Evolutionary conservation across 2,888 invertebrate species (phyloP).

Genomic region (Cryptus armator): DNA sequence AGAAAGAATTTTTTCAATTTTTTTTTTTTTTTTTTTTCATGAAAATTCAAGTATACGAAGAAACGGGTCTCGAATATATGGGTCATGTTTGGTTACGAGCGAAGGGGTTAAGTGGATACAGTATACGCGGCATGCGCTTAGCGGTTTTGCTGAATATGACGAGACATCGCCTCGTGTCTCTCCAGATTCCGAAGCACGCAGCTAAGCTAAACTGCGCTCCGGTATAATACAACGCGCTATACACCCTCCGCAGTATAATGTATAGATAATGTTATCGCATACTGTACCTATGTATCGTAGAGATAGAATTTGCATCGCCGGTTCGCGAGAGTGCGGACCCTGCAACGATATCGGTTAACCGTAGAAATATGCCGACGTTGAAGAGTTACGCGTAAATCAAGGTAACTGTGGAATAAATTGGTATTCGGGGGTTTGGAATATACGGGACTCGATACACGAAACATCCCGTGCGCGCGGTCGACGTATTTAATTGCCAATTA

Average conservation of each 20-base stretch:
- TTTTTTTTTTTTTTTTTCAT: too few species aligned
- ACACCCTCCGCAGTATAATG: too few species aligned
- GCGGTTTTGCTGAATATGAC: constrained; percentile 1
- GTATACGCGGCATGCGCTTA: background rate
- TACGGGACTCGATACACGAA: constrained; percentile 42
- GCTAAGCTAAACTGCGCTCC: too few species aligned
- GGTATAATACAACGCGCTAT: too few species aligned
- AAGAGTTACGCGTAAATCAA: constrained; percentile 38
- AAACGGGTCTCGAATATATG: background rate
- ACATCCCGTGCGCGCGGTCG: constrained; percentile 41
- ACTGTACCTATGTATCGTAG: too few species aligned
- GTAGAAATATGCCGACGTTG: constrained; percentile 29
- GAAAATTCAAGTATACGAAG: background rate
- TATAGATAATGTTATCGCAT: too few species aligned
- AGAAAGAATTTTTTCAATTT: background rate
- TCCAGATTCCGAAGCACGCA: background rate
- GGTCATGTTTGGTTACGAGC: background rate
- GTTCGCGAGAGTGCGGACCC: too few species aligned
- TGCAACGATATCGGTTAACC: constrained; percentile 27
- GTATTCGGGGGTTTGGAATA: constrained; percentile 29
- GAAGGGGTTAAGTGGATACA: constrained; percentile 2
- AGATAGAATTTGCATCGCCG: too few species aligned
- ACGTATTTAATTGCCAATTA: constrained; percentile 67
- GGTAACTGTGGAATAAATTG: constrained; percentile 50
- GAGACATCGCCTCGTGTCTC: background rate